Conservation (phyloP, 2,888 invertebrate genomes). For the Argyresthia albistria region DNA sequence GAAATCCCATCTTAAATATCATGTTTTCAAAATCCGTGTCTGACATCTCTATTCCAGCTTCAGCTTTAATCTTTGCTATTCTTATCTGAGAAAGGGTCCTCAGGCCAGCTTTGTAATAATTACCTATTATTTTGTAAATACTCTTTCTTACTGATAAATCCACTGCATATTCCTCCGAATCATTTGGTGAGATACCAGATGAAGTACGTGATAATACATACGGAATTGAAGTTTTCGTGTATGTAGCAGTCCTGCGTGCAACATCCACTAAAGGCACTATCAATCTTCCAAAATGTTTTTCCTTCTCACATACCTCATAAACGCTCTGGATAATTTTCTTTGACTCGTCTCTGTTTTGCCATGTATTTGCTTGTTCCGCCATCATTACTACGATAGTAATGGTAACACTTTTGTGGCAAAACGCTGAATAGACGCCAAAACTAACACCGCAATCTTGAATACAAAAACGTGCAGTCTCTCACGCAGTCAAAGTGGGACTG, state of each 20-base stretch:
- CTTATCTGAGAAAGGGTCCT: no score
- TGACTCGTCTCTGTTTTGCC: neutral
- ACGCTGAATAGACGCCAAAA: neutral
- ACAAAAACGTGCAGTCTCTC: neutral
- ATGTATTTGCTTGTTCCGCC: neutral
- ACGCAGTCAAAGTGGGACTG: neutral
- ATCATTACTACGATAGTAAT: neutral
- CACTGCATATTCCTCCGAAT: neutral
- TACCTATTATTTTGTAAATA: neutral
- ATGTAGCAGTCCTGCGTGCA: no score
- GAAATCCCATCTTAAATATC: constrained; percentile 18
- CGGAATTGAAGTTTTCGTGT: no score
- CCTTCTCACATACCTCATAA: constrained; percentile 22
- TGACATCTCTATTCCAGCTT: neutral
- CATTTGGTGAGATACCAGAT: neutral
- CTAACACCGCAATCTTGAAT: neutral
- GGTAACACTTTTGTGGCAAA: no score
- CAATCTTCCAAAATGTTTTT: constrained; percentile 10
- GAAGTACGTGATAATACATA: constrained; percentile 6
- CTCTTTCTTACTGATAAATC: neutral
- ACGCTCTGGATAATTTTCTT: constrained; percentile 12
- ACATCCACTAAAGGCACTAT: no score
- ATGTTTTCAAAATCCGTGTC: neutral
- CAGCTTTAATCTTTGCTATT: no score
- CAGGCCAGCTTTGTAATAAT: neutral